phyloP scores from a whole-genome alignment of 2,888 invertebrate genomes.

The Coleophora flavipennella region DNA sequence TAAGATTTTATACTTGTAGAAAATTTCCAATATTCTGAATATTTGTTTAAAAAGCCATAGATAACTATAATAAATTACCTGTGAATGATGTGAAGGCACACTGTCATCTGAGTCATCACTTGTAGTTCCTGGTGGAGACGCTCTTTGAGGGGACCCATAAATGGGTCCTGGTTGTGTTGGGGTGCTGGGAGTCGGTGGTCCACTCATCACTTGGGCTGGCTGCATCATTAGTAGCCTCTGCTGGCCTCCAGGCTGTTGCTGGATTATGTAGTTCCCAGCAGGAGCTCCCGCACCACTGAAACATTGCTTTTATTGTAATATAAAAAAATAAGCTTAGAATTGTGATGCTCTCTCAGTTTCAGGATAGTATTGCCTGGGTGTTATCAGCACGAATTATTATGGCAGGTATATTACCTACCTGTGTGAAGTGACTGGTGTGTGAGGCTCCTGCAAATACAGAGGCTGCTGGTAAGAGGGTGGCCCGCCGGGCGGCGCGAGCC shows the following conservation, averaged over 20 bases:
- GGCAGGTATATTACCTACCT: conserved; percentile 39
- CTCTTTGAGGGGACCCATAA: conserved; percentile 74
- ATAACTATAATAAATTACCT: conserved; percentile 49
- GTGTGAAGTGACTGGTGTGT: conserved; percentile 62
- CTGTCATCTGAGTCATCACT: conserved; percentile 92
- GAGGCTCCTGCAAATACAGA: conserved; percentile 75
- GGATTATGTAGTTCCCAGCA: conserved; percentile 73
- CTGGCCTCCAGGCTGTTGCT: conserved; percentile 71
- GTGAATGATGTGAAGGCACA: conserved; percentile 75
- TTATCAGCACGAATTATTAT: too few species aligned
- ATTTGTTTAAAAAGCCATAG: too few species aligned
- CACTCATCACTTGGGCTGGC: conserved; percentile 65
- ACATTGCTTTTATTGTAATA: too few species aligned
- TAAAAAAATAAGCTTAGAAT: too few species aligned
- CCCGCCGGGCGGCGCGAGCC: conserved; percentile 73
- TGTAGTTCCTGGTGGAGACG: conserved; percentile 81
- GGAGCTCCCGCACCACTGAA: conserved; percentile 66
- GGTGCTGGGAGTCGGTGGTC: conserved; percentile 57
- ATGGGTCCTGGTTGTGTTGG: conserved; percentile 51
- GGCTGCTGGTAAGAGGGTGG: conserved; percentile 79
- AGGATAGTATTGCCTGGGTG: too few species aligned
- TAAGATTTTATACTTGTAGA: too few species aligned
- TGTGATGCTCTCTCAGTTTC: too few species aligned
- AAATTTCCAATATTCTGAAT: too few species aligned
- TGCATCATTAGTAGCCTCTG: conserved; percentile 71